Conservation (phyloP, 2,113 vertebrate genomes). For the Grantiella picta region DNA sequence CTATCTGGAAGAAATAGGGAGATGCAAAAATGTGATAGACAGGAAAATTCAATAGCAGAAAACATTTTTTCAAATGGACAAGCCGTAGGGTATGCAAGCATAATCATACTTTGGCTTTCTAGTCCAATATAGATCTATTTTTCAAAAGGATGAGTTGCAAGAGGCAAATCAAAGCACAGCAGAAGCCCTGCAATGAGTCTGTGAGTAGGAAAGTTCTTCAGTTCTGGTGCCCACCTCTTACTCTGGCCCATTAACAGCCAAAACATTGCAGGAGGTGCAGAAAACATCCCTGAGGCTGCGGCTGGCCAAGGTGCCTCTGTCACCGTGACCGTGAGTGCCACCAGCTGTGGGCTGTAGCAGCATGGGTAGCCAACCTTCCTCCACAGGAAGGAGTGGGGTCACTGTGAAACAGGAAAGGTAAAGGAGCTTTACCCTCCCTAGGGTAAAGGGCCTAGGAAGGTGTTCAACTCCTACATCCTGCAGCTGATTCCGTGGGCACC, state of each 20-base stretch:
- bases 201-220: not conserved
- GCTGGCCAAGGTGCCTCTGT: not conserved
- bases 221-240: not conserved
- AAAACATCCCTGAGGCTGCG: not conserved
- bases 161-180: not conserved
- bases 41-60: not conserved
- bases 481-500: not conserved
- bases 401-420: not conserved
- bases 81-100: not conserved
- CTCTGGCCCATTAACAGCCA: not conserved
- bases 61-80: not conserved
- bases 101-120: not conserved
- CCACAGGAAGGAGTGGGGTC: not conserved
- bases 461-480: not conserved
- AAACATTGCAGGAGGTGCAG: not conserved
- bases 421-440: not conserved
- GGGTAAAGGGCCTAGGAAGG: not conserved
- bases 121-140: not conserved
- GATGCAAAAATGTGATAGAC: not conserved
- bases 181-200: not conserved
- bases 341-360: not conserved
- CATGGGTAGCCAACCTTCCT: not conserved
- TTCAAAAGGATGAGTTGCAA: not conserved
- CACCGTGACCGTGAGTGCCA: fast-evolving
- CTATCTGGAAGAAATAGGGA: not conserved